phyloP scores from a whole-genome alignment of 2,888 invertebrate genomes.

The Melipona beecheii region DNA sequence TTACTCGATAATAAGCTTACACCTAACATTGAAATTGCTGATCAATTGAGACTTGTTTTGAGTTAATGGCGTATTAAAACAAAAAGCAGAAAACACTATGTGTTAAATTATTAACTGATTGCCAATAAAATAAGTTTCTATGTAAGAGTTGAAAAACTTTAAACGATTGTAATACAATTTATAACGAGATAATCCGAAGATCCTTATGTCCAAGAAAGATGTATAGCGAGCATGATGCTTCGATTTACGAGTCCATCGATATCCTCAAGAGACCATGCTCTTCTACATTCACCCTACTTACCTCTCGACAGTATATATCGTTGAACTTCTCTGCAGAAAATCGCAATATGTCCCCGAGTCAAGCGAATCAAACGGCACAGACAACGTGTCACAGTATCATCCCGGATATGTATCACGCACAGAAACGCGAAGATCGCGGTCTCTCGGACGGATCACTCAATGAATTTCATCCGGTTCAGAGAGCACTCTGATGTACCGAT shows the following conservation, averaged over 20 bases:
- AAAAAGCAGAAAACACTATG: not conserved
- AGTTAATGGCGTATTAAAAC: not conserved
- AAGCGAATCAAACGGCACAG: constrained; percentile 20
- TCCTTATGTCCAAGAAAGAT: not conserved
- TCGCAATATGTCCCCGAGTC: constrained; percentile 6
- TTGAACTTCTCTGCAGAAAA: constrained; percentile 24
- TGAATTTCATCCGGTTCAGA: not conserved
- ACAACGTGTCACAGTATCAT: constrained; percentile 33
- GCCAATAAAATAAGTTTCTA: not conserved
- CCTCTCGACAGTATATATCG: constrained; percentile 28
- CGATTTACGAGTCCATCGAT: not conserved
- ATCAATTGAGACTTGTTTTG: not conserved
- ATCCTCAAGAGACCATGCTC: not conserved
- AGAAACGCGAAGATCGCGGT: constrained; percentile 14
- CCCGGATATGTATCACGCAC: constrained; percentile 32
- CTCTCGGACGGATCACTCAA: constrained; percentile 24
- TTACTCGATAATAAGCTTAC: not conserved
- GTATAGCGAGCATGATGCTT: not conserved
- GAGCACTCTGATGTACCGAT: constrained; percentile 15
- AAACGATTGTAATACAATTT: too few relatives aligned
- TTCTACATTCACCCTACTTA: constrained; percentile 60
- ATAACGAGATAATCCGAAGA: not conserved
- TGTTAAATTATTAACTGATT: not conserved
- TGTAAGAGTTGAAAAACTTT: not conserved
- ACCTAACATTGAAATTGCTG: not conserved